phyloP scores from a whole-genome alignment of 2,113 vertebrate genomes.

The Lepidothrix coronata region DNA sequence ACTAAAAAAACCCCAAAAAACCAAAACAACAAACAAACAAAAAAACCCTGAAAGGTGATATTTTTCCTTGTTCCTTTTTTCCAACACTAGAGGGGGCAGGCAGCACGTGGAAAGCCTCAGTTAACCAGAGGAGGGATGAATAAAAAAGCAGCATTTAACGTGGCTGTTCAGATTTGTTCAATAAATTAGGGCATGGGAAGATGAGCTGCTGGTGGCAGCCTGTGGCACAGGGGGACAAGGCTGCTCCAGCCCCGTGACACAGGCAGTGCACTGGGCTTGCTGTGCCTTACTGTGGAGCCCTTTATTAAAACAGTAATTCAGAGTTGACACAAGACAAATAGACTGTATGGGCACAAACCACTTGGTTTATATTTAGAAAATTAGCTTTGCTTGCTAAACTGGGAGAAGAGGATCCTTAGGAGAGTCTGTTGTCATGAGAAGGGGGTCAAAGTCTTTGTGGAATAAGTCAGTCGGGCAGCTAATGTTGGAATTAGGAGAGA shows the following conservation, averaged over 20 bases:
- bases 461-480: not conserved
- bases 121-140: not conserved
- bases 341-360: not conserved
- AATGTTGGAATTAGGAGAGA: not conserved
- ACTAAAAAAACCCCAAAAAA: no score
- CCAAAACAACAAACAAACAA: not conserved
- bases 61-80: not conserved
- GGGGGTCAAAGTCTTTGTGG: not conserved
- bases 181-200: not conserved
- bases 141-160: not conserved
- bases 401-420: not conserved
- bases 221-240: not conserved
- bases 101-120: not conserved
- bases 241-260: not conserved
- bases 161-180: not conserved
- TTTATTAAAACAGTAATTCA: not conserved
- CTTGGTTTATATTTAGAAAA: not conserved
- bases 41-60: not conserved
- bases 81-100: conserved; percentile 46
- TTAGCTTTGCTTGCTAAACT: not conserved
- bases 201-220: conserved; percentile 17
- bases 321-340: not conserved
- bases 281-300: not conserved
- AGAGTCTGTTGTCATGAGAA: not conserved
- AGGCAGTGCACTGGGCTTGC: not conserved